A percentile compares a stretch with the other conserved stretches of the same genome.
Evolutionary conservation across 2,888 invertebrate species (phyloP).

Genomic region (Choreutis nemorana): DNA sequence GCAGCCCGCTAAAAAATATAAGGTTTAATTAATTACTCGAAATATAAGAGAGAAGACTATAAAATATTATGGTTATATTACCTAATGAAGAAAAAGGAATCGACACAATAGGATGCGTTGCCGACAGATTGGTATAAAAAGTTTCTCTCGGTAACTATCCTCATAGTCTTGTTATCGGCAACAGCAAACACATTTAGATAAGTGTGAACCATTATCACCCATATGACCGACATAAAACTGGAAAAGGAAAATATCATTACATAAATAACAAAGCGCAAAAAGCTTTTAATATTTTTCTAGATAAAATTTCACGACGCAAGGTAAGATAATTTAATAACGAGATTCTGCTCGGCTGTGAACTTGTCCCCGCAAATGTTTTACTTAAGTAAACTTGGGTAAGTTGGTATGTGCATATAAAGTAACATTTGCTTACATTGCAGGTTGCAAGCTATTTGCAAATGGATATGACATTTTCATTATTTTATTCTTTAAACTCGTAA

Average conservation of each 20-base stretch:
- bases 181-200: conserved; percentile 83
- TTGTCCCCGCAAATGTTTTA: too few species aligned
- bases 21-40: background rate
- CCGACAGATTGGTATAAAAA: conserved; percentile 84
- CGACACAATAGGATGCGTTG: conserved; percentile 86
- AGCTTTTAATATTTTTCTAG: too few species aligned
- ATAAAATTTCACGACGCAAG: too few species aligned
- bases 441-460: too few species aligned
- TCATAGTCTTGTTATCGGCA: conserved; percentile 75
- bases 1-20: conserved; percentile 68
- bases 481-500: too few species aligned
- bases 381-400: too few species aligned
- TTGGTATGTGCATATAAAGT: too few species aligned
- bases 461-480: too few species aligned
- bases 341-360: too few species aligned
- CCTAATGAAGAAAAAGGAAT: conserved; percentile 89
- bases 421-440: too few species aligned
- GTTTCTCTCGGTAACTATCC: conserved; percentile 77
- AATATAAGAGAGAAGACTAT: background rate
- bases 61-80: conserved; percentile 24
- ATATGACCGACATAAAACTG: conserved; percentile 77
- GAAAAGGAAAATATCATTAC: conserved; percentile 10
- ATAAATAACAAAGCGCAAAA: too few species aligned
- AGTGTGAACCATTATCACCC: conserved; percentile 87
- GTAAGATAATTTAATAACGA: too few species aligned